phyloP scores from a whole-genome alignment of 2,113 vertebrate genomes.

The Onychostoma macrolepis region DNA sequence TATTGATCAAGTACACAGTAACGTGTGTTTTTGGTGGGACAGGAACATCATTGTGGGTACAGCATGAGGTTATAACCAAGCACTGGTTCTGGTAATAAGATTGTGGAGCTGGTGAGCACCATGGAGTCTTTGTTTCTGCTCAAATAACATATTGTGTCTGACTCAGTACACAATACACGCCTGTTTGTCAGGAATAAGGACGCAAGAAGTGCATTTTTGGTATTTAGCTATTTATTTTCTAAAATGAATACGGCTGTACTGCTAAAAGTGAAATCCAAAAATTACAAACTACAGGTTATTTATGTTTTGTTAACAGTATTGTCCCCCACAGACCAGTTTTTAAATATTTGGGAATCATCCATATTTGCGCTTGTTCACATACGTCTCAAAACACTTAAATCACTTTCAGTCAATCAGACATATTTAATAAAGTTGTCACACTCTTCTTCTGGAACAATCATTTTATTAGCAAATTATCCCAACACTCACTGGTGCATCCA shows the following conservation, averaged over 20 bases:
- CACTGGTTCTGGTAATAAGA: not conserved
- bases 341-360: not conserved
- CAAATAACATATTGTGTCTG: slow-evolving; percentile 27
- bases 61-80: not conserved
- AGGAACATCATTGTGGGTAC: not conserved
- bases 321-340: not conserved
- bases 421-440: too few relatives aligned
- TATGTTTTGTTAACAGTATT: not conserved
- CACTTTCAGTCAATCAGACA: too few relatives aligned
- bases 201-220: not conserved
- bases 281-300: not conserved
- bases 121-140: slow-evolving; percentile 29
- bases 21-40: not conserved
- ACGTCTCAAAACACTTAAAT: too few relatives aligned
- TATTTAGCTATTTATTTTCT: not conserved
- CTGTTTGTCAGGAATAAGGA: slow-evolving; percentile 10
- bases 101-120: slow-evolving; percentile 1
- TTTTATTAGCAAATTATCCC: too few relatives aligned
- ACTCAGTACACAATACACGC: slow-evolving; percentile 10
- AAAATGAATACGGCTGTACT: not conserved
- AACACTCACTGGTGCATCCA: too few relatives aligned
- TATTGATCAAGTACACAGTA: not conserved
- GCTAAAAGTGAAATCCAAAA: not conserved
- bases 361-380: too few relatives aligned
- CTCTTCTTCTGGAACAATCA: too few relatives aligned